Evolutionary conservation across 2,797 vertebrate species (phyloP).

Genomic region (Tinamus major): DNA sequence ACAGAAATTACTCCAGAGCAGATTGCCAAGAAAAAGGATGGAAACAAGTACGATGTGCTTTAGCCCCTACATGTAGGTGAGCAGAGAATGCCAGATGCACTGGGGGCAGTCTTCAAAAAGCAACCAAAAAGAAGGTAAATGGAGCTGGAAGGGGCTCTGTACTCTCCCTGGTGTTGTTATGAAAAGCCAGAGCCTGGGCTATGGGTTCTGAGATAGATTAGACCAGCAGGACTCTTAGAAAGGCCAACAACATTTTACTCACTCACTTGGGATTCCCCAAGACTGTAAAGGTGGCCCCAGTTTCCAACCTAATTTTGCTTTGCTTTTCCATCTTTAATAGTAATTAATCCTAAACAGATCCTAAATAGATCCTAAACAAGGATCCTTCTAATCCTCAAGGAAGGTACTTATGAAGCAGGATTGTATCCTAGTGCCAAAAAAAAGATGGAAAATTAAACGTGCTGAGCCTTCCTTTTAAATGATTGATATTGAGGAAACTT

Average conservation of each 20-base stretch:
- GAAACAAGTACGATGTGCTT: neutral
- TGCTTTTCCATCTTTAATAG: neutral
- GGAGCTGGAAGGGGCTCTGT: slow-evolving; percentile 49
- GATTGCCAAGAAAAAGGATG: neutral
- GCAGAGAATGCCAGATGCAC: neutral
- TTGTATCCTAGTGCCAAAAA: neutral
- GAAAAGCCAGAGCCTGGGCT: neutral
- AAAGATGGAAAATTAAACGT: neutral
- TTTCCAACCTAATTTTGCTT: neutral
- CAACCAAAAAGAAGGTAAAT: slow-evolving; percentile 1
- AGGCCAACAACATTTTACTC: neutral
- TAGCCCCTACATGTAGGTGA: slow-evolving; percentile 18
- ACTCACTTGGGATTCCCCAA: neutral
- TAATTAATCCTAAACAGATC: neutral
- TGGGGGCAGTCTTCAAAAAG: neutral
- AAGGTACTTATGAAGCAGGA: neutral
- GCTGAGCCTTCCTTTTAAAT: neutral
- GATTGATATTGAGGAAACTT: neutral
- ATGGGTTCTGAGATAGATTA: neutral
- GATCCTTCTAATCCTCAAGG: neutral
- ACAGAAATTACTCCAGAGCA: neutral
- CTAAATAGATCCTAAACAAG: neutral
- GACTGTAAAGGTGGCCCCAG: neutral
- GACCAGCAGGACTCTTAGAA: slow-evolving; percentile 2
- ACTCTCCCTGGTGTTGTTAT: neutral